Evolutionary conservation across 92 coral and sea anemone species (phyloP), one percentile per base, ranked within the genome.

Genomic region (Heteractis magnifica): DNA sequence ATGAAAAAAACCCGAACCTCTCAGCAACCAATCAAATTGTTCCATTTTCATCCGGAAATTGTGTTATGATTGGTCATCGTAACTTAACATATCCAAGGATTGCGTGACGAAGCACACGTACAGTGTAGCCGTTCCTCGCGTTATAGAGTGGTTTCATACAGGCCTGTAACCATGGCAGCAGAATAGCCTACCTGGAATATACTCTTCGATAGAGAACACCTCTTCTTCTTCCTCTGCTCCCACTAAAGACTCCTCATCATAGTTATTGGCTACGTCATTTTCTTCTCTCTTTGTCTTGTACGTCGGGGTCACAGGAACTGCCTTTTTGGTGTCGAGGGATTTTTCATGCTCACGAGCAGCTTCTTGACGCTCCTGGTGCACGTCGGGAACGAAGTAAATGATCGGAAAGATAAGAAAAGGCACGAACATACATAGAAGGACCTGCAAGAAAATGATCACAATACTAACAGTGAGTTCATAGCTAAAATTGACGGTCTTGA

Each of bases 321-420:
- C 4, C 3, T 75, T 75, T 52, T 58, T 49, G 52, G 55, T 52
- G 65, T 76, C 83, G 62, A 91, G 80, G 65, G 92, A 87, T 70
- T 77, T 81, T 60, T 87, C 84, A 41, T 93, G 81, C 52, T 85
- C 91, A 7, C 65, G 81, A 6, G 87, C 88, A 53, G 89, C 87
- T 16, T 79, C 90, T 62, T 89, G 86, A 8, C 88, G 88, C 23
- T 93, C 98, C 53, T 93, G 93, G 44, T 90, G 90, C 81, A 92
- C 98, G 86, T 95, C 98, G 15, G 95, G 96, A 23, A 89, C 98
- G 86, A 95, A 95, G 84, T 92, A 92, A 64, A 95, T 90, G 72
- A 95, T 56, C 2, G 98, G 98, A 80, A 86, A 88, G 73, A 95
- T 92, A 44, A 95, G 89, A 64, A 89, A 89, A 1, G 98, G 98